A percentile compares a stretch with the other conserved stretches of the same genome.
These are phyloP conservation scores for Montipora sp. DNA, from an alignment of 64 coral and sea anemone genomes.

Conservation along the genomic window DNA sequence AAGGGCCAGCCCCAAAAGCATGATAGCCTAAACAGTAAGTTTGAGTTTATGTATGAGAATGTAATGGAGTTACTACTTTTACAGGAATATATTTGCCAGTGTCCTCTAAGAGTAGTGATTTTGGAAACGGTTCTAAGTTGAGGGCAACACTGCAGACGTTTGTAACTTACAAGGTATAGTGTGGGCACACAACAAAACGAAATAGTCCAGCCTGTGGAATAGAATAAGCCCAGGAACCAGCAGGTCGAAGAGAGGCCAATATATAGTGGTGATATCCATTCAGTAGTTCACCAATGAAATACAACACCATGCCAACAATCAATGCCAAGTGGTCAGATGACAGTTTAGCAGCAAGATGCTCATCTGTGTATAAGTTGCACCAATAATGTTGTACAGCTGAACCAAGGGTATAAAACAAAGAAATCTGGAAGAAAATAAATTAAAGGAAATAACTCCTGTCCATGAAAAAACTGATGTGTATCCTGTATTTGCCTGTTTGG, in stretches of 20 bases:
- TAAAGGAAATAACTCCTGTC: not conserved
- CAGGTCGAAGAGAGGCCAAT: constrained; percentile 65
- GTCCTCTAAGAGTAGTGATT: too few species aligned
- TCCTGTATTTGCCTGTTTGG: too few species aligned
- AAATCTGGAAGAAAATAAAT: constrained; percentile 27
- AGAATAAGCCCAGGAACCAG: constrained; percentile 59
- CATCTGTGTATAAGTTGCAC: constrained; percentile 83
- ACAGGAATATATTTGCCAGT: too few species aligned
- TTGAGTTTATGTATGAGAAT: too few species aligned
- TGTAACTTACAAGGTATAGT: constrained; percentile 81
- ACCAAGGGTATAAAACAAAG: constrained; percentile 75
- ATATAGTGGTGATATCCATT: constrained; percentile 79
- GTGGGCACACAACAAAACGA: constrained; percentile 76
- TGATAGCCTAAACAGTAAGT: too few species aligned
- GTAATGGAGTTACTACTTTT: too few species aligned
- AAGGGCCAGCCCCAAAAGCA: too few species aligned
- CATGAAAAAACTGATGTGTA: too few species aligned
- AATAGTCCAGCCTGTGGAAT: constrained; percentile 81
- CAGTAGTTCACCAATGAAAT: constrained; percentile 65
- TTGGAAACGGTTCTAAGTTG: too few species aligned
- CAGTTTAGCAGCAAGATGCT: constrained; percentile 41
- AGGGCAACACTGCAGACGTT: not conserved
- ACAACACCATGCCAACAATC: constrained; percentile 50
- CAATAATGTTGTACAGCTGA: constrained; percentile 84
- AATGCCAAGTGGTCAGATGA: constrained; percentile 54